Percentiles rank a stretch among this genome's conserved stretches.
Conservation (phyloP, 2,888 invertebrate species). For the Argyresthia goedartella region DNA sequence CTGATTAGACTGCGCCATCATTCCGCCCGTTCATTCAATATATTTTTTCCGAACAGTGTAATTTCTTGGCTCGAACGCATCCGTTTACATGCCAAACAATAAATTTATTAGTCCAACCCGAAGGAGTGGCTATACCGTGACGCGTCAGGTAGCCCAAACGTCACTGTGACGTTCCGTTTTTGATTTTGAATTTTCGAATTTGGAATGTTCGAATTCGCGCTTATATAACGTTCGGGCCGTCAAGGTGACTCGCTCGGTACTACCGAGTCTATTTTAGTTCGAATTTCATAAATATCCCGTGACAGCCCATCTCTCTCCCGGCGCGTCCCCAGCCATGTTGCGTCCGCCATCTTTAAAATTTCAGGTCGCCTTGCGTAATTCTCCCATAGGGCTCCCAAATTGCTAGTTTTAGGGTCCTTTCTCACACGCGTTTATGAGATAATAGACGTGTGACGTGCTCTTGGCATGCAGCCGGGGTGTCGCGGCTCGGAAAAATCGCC, state of each 20-base stretch:
- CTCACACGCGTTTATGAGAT: slow-evolving; percentile 59
- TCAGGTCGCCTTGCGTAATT: slow-evolving; percentile 46
- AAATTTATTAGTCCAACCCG: slow-evolving; percentile 64
- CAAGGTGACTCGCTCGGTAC: slow-evolving; percentile 65
- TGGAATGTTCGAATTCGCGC: slow-evolving; percentile 34
- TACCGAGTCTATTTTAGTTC: slow-evolving; percentile 65
- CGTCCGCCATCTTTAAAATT: slow-evolving; percentile 47
- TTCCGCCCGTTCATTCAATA: slow-evolving; percentile 66
- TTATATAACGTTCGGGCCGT: slow-evolving; percentile 56
- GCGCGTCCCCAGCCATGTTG: slow-evolving; percentile 44
- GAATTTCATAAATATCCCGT: slow-evolving; percentile 69
- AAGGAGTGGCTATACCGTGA: slow-evolving; percentile 63
- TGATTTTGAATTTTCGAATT: slow-evolving; percentile 37
- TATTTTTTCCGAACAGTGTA: slow-evolving; percentile 67
- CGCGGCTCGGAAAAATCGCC: slow-evolving; percentile 43
- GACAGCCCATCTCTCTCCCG: slow-evolving; percentile 67
- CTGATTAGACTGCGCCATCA: slow-evolving; percentile 61
- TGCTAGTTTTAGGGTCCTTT: slow-evolving; percentile 68
- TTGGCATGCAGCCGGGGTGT: slow-evolving; percentile 66
- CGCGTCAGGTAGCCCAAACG: slow-evolving; percentile 31
- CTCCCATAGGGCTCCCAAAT: slow-evolving; percentile 22
- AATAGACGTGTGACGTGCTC: slow-evolving; percentile 49
- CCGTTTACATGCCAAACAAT: slow-evolving; percentile 72
- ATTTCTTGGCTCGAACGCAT: slow-evolving; percentile 71
- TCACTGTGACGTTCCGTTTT: slow-evolving; percentile 29